Conservation (phyloP, 2,113 vertebrate species). For the Myodes glareolus region DNA sequence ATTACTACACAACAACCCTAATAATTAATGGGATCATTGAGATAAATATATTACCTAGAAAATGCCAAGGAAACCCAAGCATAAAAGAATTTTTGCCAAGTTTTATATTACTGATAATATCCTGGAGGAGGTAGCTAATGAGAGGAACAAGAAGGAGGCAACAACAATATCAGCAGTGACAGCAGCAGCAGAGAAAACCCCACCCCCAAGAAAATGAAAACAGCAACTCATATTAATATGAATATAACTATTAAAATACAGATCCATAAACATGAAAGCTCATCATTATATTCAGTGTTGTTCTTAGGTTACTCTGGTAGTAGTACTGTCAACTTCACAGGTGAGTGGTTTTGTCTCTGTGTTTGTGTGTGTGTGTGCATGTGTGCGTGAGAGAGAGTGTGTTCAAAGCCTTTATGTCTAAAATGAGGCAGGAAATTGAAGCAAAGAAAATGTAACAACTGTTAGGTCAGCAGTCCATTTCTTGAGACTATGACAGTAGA, state of each 20-base stretch:
- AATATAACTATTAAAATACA: neutral
- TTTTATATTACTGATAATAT: neutral
- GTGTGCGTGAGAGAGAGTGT: neutral
- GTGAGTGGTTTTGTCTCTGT: neutral
- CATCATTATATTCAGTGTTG: neutral
- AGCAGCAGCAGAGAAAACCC: neutral
- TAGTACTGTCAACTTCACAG: neutral
- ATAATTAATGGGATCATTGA: neutral
- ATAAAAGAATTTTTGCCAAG: neutral
- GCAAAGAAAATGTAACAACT: neutral
- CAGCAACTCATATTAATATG: neutral
- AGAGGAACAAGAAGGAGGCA: neutral
- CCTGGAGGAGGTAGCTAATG: neutral
- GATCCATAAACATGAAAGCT: neutral
- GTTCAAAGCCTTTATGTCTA: neutral
- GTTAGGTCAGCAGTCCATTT: neutral
- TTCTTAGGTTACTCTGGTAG: neutral
- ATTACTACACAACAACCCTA: neutral
- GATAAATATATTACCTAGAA: neutral
- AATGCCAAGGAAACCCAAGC: neutral
- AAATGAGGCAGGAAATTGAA: neutral
- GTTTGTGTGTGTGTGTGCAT: neutral
- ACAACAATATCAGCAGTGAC: neutral
- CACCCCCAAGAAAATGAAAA: neutral
- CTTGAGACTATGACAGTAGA: neutral